phyloP scores from a whole-genome alignment of 1,140 invertebrate species.

The Formica selysi region DNA sequence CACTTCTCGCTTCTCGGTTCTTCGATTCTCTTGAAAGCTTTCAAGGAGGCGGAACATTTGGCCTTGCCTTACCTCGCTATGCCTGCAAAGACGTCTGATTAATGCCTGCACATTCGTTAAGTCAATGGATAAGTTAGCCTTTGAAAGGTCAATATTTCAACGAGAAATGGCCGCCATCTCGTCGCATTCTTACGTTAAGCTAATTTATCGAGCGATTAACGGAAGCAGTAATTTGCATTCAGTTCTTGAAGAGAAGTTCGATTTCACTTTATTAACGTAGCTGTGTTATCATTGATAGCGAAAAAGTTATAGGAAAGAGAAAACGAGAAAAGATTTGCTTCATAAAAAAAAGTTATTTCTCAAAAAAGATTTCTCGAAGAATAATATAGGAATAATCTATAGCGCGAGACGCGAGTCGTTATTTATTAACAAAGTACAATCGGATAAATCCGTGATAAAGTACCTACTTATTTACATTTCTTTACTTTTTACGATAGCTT shows the following conservation, averaged over 20 bases:
- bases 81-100: constrained; percentile 22
- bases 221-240: no score
- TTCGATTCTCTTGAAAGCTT: constrained; percentile 46
- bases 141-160: constrained; percentile 39
- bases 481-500: neutral
- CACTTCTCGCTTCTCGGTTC: neutral
- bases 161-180: neutral
- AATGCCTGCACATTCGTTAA: constrained; percentile 28
- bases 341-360: neutral
- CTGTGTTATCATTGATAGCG: neutral
- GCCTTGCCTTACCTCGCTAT: neutral
- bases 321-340: neutral
- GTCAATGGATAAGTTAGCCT: constrained; percentile 25
- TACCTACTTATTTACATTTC: no score
- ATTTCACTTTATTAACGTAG: constrained; percentile 15
- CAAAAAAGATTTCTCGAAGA: no score
- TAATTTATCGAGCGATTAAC: constrained; percentile 31
- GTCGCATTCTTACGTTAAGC: constrained; percentile 4
- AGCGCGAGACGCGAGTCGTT: no score
- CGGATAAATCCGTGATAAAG: neutral
- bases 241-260: no score
- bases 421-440: neutral
- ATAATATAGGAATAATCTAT: no score
- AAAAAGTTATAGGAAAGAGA: neutral
- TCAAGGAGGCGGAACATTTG: constrained; percentile 38